phyloP scores from a whole-genome alignment of 2,797 vertebrate species.

The Megalops cyprinoides region DNA sequence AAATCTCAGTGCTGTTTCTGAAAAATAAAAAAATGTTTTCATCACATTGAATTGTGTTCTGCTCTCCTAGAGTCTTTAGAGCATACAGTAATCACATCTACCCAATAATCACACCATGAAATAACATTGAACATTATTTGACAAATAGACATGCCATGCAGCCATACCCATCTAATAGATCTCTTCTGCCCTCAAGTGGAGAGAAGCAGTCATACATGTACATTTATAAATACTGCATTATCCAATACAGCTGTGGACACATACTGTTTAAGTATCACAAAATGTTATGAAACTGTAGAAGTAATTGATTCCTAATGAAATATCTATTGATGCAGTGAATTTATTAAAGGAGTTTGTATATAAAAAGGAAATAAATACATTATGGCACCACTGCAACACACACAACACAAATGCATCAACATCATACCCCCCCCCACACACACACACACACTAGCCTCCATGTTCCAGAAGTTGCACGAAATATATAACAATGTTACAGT shows the following conservation, averaged over 20 bases:
- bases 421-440: not conserved
- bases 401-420: not conserved
- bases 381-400: not conserved
- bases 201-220: not conserved
- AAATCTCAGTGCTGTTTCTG: not conserved
- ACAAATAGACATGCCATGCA: not conserved
- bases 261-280: no score
- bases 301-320: no score
- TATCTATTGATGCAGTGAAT: no score
- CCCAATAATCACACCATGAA: not conserved
- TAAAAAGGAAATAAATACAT: not conserved
- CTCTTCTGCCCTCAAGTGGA: slow-evolving; percentile 78
- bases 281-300: no score
- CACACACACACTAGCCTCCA: not conserved
- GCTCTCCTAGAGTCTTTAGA: not conserved
- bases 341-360: no score
- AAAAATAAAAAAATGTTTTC: not conserved
- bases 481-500: no score
- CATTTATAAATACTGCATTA: not conserved
- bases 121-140: not conserved
- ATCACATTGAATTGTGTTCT: not conserved
- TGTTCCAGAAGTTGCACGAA: no score
- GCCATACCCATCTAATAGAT: slow-evolving; percentile 42
- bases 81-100: not conserved
- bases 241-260: not conserved